Base-by-base conservation (phyloP, 2,888 invertebrate genomes). In the Leucoma salicis region DNA sequence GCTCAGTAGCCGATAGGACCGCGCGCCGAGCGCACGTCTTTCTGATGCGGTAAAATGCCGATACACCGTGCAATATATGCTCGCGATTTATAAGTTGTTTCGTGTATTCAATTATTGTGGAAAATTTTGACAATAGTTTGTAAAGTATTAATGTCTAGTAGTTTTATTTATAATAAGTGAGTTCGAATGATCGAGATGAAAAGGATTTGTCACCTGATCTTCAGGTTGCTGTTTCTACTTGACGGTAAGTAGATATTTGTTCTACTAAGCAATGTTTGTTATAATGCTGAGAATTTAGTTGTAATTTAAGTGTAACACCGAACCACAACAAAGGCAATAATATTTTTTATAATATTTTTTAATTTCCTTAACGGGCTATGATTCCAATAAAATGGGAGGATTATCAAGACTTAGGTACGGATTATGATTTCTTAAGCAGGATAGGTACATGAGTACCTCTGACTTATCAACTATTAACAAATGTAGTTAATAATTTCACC, bases 161-260 rank as follows among this genome's bases (percentile, higher is more conserved):
- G 41, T 49, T 58, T 28, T 35, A 21, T 59, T 31, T 33, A 21
- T 54, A 57, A 60, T 52, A 61, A 82, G 58, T 59, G 62, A 34
- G 32, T 14, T 8, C 46, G 46, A 49, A 61, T 80, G 82, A 65
- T 78, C 70, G 79, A 78, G 74, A 85, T 86, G 83, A 80, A 74
- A 78, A 76, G 87, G 83, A 84, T 86, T 74, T 85, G 82, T 60
- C 81, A 81, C 59, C 78, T 86, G 56, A 74, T 86, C 57, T 82
- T 86, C 50, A 70, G 82, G 39, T 60, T 86, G 60, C 71, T 86
- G 70, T 87, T 86, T 54, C 66, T 86, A 42, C 78, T 87, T 50
- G 87, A 87, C 64, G 86, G 86, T 87, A 46, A 69, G 79, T 74
- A 39, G 12, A 10, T 2, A 14, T n/a, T n/a, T n/a, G 14, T 8